phyloP scores from a whole-genome alignment of 2,113 vertebrate genomes.

The Oreocharis arfaki region DNA sequence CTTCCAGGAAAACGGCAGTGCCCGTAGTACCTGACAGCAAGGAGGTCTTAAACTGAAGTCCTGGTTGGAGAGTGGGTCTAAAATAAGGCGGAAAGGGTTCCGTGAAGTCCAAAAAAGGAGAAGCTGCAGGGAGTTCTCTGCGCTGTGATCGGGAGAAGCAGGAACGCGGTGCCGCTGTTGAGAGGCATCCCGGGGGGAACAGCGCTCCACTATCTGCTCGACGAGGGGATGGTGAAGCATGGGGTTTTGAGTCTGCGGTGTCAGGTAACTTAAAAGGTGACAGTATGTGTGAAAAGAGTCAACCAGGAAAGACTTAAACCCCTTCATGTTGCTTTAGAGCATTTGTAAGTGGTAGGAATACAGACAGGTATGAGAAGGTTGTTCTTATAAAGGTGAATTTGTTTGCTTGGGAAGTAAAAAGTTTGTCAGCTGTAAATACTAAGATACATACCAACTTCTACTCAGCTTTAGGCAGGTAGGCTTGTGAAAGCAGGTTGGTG shows the following conservation, averaged over 20 bases:
- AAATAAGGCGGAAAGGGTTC: background rate
- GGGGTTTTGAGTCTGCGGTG: fast-evolving
- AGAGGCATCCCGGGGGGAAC: background rate
- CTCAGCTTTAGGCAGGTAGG: background rate
- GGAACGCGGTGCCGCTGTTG: background rate
- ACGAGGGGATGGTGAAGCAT: fast-evolving
- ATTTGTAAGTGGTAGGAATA: background rate
- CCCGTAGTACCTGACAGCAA: background rate
- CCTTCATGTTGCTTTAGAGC: fast-evolving
- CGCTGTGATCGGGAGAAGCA: background rate
- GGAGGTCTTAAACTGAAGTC: background rate
- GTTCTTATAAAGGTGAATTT: background rate
- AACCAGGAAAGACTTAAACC: background rate
- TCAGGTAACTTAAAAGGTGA: background rate
- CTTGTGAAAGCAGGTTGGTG: background rate
- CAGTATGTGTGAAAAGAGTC: background rate
- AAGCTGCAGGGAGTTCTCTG: background rate
- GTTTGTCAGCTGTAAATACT: background rate
- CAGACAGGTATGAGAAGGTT: background rate
- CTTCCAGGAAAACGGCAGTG: background rate
- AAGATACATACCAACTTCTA: background rate
- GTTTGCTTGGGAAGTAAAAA: background rate
- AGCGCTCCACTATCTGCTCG: background rate
- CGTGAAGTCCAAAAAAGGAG: background rate
- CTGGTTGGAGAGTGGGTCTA: too few relatives aligned